Conservation (phyloP, 2,888 invertebrate species). For the Diaphora mendica region DNA sequence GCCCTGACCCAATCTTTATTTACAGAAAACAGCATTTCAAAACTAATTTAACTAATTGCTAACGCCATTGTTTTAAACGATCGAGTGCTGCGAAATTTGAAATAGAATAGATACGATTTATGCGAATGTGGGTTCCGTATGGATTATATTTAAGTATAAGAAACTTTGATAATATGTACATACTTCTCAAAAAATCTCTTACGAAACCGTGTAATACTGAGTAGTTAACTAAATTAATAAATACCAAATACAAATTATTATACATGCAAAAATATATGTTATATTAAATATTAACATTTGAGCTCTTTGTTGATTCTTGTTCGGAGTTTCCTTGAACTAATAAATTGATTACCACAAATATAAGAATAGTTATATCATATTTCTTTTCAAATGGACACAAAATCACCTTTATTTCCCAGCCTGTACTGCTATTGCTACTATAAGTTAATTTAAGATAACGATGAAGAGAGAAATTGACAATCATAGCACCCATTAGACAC, state of each 20-base stretch:
- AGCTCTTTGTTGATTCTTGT: too few relatives aligned
- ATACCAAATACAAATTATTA: too few relatives aligned
- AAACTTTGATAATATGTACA: too few relatives aligned
- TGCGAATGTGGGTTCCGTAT: conserved; percentile 33
- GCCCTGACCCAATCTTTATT: conserved; percentile 49
- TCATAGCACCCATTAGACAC: neutral
- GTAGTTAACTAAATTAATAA: too few relatives aligned
- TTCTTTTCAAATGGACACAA: neutral
- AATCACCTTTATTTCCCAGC: neutral
- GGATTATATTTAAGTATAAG: neutral
- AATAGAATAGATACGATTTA: conserved; percentile 40
- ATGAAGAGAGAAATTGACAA: neutral
- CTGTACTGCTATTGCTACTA: neutral
- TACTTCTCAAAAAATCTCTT: too few relatives aligned
- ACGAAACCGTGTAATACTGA: too few relatives aligned
- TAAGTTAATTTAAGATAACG: neutral
- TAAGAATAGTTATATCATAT: neutral
- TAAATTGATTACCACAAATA: neutral
- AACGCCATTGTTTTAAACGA: conserved; percentile 55
- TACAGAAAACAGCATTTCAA: conserved; percentile 53
- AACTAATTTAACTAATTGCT: conserved; percentile 57
- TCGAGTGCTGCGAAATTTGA: conserved; percentile 49
- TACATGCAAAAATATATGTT: too few relatives aligned
- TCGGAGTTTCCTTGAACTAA: too few relatives aligned
- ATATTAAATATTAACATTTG: too few relatives aligned